Evolutionary conservation across 2,888 invertebrate genomes (phyloP).

Genomic region (Protophormia terraenovae): DNA sequence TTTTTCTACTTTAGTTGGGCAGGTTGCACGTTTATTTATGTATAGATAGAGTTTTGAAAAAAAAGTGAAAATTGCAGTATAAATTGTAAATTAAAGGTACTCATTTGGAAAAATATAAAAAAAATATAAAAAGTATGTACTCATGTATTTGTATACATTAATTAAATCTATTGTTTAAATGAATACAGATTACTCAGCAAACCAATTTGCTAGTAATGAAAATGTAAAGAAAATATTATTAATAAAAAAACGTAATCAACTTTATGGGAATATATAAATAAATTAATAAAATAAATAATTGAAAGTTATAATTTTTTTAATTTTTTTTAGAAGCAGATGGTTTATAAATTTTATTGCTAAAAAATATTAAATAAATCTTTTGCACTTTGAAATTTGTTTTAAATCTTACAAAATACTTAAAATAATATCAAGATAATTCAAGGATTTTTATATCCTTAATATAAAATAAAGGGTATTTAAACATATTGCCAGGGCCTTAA

Average conservation of each 20-base stretch:
- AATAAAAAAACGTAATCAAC: conserved; percentile 23
- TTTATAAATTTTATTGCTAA: no score
- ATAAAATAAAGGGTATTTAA: no score
- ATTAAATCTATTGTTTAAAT: conserved; percentile 48
- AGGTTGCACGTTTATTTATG: conserved; percentile 17
- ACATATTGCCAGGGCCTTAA: no score
- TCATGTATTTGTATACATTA: neutral
- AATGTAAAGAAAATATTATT: conserved; percentile 2
- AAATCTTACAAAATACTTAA: no score
- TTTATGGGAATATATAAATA: neutral
- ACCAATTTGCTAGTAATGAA: conserved; percentile 13
- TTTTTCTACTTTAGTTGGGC: conserved; percentile 30
- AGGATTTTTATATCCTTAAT: no score
- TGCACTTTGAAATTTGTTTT: no score
- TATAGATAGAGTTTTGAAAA: no score
- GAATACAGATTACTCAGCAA: neutral
- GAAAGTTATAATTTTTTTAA: no score
- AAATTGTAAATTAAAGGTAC: conserved; percentile 62
- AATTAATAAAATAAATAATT: neutral
- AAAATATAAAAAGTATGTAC: neutral
- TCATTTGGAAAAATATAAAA: conserved; percentile 62
- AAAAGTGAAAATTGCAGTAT: conserved; percentile 65
- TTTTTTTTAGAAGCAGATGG: no score
- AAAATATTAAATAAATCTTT: no score
- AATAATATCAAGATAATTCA: no score